phyloP scores from a whole-genome alignment of 2,888 invertebrate species.

The Abrostola tripartita region DNA sequence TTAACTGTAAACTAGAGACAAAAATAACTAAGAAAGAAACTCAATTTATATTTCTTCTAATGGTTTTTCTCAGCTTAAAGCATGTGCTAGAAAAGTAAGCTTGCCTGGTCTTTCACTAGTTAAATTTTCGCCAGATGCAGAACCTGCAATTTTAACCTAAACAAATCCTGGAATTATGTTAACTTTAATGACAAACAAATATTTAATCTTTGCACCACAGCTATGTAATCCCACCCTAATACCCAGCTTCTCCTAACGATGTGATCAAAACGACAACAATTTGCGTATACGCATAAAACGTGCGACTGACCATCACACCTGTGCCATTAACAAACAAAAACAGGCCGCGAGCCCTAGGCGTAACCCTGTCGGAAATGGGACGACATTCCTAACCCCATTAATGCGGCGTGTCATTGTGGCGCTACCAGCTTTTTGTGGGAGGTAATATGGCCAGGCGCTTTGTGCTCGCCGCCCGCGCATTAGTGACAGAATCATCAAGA shows the following conservation, averaged over 20 bases:
- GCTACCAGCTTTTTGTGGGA: constrained; percentile 37
- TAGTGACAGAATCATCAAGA: constrained; percentile 43
- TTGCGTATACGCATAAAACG: constrained; percentile 29
- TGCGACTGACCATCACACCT: constrained; percentile 29
- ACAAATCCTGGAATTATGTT: no score
- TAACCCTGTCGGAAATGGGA: constrained; percentile 66
- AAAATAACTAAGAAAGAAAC: no score
- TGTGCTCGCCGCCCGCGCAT: constrained; percentile 43
- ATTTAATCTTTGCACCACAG: no score
- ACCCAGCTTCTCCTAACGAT: not conserved
- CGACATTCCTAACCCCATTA: constrained; percentile 69
- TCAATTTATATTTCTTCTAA: no score
- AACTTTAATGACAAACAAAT: no score
- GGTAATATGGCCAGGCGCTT: constrained; percentile 22
- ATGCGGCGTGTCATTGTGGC: constrained; percentile 48
- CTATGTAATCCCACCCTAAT: not conserved
- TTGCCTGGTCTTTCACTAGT: no score
- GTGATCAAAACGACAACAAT: constrained; percentile 17
- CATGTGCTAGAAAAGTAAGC: no score
- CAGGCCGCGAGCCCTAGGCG: constrained; percentile 5
- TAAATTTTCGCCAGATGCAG: no score
- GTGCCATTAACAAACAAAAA: constrained; percentile 45
- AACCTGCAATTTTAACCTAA: no score
- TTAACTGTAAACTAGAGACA: no score
- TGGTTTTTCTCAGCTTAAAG: no score